Evolutionary conservation across 2,113 vertebrate species (phyloP).

Genomic region (Dascyllus trimaculatus): DNA sequence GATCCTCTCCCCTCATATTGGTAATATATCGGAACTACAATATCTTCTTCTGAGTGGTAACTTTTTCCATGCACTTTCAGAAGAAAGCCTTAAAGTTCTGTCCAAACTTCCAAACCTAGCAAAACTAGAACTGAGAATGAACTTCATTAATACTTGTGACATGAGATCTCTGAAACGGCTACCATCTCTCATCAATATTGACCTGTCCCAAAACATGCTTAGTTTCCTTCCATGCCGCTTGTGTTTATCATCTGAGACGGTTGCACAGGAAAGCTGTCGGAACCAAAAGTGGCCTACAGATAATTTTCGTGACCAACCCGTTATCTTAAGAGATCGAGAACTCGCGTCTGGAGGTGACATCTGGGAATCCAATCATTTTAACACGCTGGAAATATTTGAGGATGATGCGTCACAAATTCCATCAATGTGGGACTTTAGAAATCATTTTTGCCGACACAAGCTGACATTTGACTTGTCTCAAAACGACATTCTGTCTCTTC

Average conservation of each 20-base stretch:
- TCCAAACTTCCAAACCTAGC: slow-evolving; percentile 72
- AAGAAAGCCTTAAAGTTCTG: slow-evolving; percentile 66
- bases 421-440: slow-evolving; percentile 61
- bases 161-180: slow-evolving; percentile 70
- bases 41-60: slow-evolving; percentile 81
- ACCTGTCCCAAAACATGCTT: slow-evolving; percentile 85
- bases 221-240: slow-evolving; percentile 66
- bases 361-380: slow-evolving; percentile 14
- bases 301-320: neutral
- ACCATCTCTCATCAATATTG: slow-evolving; percentile 65
- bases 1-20: slow-evolving; percentile 76
- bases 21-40: slow-evolving; percentile 72
- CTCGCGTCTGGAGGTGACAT: neutral
- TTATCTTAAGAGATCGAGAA: slow-evolving; percentile 22
- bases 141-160: slow-evolving; percentile 79
- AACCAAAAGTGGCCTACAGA: slow-evolving; percentile 32
- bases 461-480: slow-evolving; percentile 83
- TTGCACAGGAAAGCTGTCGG: slow-evolving; percentile 14
- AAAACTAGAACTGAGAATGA: slow-evolving; percentile 82
- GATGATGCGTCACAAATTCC: slow-evolving; percentile 3
- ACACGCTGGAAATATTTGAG: slow-evolving; percentile 1
- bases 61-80: slow-evolving; percentile 80
- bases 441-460: slow-evolving; percentile 46
- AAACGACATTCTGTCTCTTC: slow-evolving; percentile 83
- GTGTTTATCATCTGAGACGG: neutral